Evolutionary conservation across 2,888 invertebrate species (phyloP).

Genomic region (Boloria euphrosyne): DNA sequence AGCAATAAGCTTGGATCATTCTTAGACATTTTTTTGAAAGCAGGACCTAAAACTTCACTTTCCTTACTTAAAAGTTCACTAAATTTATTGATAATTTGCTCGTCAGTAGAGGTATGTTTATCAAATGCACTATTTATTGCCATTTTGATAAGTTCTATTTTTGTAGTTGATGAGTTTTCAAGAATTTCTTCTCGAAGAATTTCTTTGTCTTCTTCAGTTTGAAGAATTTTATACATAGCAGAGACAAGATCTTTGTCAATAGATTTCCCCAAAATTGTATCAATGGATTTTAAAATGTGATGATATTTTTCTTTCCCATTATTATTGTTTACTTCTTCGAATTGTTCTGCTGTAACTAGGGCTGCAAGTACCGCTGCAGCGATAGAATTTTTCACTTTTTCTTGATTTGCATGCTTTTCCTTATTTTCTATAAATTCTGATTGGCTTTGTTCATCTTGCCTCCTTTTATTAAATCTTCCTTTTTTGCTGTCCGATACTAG

Average conservation of each 20-base stretch:
- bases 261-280: constrained; percentile 75
- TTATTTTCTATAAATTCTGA: constrained; percentile 50
- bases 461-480: constrained; percentile 59
- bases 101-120: constrained; percentile 76
- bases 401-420: constrained; percentile 66
- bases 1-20: constrained; percentile 83
- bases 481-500: constrained; percentile 55
- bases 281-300: constrained; percentile 76
- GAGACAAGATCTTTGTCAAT: constrained; percentile 75
- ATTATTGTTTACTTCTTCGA: constrained; percentile 75
- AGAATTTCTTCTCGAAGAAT: constrained; percentile 74
- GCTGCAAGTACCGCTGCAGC: constrained; percentile 79
- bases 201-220: constrained; percentile 78
- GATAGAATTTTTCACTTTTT: constrained; percentile 79
- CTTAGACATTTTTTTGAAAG: constrained; percentile 85
- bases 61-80: constrained; percentile 84
- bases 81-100: constrained; percentile 84
- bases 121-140: constrained; percentile 73
- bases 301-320: constrained; percentile 78
- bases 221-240: constrained; percentile 75
- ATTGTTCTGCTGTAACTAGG: constrained; percentile 76
- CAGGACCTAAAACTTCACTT: constrained; percentile 82
- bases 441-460: constrained; percentile 51
- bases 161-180: constrained; percentile 79
- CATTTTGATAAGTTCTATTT: constrained; percentile 84